Base-by-base conservation (phyloP, 2,113 vertebrate genomes). In the Edolisoma coerulescens region DNA sequence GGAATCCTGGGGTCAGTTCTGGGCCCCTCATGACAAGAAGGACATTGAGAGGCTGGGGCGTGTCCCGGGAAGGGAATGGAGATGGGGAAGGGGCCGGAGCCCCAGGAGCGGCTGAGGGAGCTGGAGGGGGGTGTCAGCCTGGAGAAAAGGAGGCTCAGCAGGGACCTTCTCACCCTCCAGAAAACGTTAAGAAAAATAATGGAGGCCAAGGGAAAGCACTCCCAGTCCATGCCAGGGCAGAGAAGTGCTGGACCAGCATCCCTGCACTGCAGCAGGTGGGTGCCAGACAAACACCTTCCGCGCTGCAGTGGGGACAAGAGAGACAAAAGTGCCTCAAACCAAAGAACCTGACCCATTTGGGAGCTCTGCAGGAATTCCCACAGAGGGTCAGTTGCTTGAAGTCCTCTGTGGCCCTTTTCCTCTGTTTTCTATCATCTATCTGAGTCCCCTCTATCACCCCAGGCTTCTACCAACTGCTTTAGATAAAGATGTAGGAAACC, bases 361-460 rank as follows among this genome's bases (percentile, higher is more conserved):
- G 63, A 63, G 60, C 61, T 74, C 60, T n/a, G 35, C 37, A 28
- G 60, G 54, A 60, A 44, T 26, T 33, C 27, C n/a, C 26, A 21
- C 0, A 1, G 4, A 12, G 44, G 20, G 5, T 16, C 19, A 11
- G 30, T 42, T 2, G 0, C 52, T 30, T 16, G 12, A 37, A 73
- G 23, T 45, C 65, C 20, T 45, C 14, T 1, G 2, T 32, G 73
- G 44, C 16, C 24, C 45, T 71, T 26, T 21, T 20, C 30, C 21
- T 45, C 53, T 32, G 17, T 64, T 87, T 45, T 41, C n/a, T 9
- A 3, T 35, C 60, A 20, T 8, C 39, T 1, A 0, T 11, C 70
- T 2, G 8, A 64, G 77, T n/a, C 4, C 0, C 35, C 33, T 50
- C 28, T 61, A 49, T 53, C 70, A 15, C 30, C n/a, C 21, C 0